phyloP scores from a whole-genome alignment of 2,888 invertebrate species.

The Augiades crinisus region DNA sequence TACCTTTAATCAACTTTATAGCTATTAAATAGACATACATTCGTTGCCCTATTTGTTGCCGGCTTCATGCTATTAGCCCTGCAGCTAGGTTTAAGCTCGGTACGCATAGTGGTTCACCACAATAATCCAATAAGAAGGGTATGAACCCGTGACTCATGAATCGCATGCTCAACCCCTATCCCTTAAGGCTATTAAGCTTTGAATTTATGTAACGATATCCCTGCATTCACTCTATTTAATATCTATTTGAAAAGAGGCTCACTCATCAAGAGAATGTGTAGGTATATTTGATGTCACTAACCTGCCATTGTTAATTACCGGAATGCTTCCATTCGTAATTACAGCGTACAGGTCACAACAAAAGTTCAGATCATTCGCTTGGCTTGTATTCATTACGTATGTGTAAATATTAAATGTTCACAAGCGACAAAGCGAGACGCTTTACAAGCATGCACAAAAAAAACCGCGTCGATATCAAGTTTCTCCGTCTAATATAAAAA shows the following conservation, averaged over 20 bases:
- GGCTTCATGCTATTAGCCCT: not conserved
- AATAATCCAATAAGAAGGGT: slow-evolving; percentile 21
- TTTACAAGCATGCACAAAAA: too few species aligned
- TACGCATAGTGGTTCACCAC: slow-evolving; percentile 8
- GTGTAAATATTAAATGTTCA: too few species aligned
- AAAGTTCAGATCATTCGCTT: too few species aligned
- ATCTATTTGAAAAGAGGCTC: slow-evolving; percentile 9
- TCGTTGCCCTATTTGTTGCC: not conserved
- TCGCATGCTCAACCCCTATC: slow-evolving; percentile 17
- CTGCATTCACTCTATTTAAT: slow-evolving; percentile 8
- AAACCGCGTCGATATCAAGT: too few species aligned
- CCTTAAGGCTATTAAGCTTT: slow-evolving; percentile 18
- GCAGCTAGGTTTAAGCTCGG: slow-evolving; percentile 5
- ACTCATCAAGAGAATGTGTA: not conserved
- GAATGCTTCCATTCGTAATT: not conserved
- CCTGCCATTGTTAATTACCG: not conserved
- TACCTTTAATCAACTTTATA: too few species aligned
- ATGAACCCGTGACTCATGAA: slow-evolving; percentile 20
- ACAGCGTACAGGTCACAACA: too few species aligned
- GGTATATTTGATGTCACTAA: slow-evolving; percentile 5
- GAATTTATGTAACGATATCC: slow-evolving; percentile 13
- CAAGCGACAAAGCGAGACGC: too few species aligned
- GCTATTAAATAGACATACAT: not conserved
- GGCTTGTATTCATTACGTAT: too few species aligned
- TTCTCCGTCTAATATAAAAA: too few species aligned